Evolutionary conservation across 2,888 invertebrate species (phyloP), one percentile per base, ranked within the genome.

Genomic region (Sphecodes monilicornis): DNA sequence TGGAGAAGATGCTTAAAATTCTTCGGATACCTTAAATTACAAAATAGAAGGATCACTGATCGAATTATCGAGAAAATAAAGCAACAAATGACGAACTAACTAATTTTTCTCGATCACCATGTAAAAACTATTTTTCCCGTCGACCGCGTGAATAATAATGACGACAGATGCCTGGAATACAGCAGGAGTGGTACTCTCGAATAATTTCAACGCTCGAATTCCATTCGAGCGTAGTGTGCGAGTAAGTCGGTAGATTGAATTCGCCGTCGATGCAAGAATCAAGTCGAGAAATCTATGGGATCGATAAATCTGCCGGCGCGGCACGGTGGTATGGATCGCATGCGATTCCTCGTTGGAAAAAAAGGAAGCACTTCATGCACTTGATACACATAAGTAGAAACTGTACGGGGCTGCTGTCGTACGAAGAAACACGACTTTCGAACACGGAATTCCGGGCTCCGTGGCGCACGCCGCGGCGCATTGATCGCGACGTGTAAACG

Each of bases 401-500:
- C 75, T 66, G 77, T 43, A n/a, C 60, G 60, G 60, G 70, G 71
- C 16, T 43, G 71, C 79, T 84, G 78, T 76, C 70, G 79, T 86
- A 74, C 66, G 36, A 74, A 80, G 87, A 85, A 90, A 84, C 81
- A 83, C 83, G 89, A 87, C 83, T 89, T 87, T 79, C 78, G 76
- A 87, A 76, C 87, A 85, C 86, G 85, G 79, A 80, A 81, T 82
- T 69, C 82, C 46, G 80, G 81, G 79, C 77, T 71, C 66, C 66
- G 36, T 50, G 75, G 70, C 74, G 41, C 72, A 60, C 46, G 83
- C 54, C 71, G 64, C n/a, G 83, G 64, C 36, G 70, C 84, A 90
- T 90, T 89, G 90, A 90, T 90, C 90, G 90, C 79, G 76, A 84
- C 86, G 88, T 89, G 82, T 88, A 85, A 91, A 90, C 87, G 88